phyloP scores from a whole-genome alignment of 2,113 vertebrate genomes.

The Rhea americana region DNA sequence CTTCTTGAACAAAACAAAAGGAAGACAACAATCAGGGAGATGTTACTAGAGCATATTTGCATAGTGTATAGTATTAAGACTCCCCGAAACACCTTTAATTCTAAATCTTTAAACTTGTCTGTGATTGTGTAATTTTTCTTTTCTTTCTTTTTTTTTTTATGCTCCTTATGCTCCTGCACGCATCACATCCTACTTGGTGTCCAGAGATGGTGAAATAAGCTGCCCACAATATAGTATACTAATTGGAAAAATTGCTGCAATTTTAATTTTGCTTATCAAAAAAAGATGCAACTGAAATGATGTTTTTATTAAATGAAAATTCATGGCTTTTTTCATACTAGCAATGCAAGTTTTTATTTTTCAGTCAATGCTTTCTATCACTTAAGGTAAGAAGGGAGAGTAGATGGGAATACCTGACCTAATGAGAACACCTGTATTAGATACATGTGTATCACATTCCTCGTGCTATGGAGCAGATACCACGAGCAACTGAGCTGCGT shows the following conservation, averaged over 20 bases:
- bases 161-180: neutral
- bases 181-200: neutral
- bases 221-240: neutral
- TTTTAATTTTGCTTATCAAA: no score
- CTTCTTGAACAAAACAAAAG: neutral
- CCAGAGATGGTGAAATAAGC: neutral
- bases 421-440: neutral
- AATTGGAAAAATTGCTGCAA: neutral
- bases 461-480: neutral
- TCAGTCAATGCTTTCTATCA: neutral
- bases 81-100: neutral
- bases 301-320: neutral
- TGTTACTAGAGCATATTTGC: neutral
- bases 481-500: neutral
- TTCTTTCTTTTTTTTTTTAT: no score
- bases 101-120: neutral
- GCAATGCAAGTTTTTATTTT: neutral
- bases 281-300: neutral
- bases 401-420: neutral
- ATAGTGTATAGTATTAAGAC: neutral
- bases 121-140: neutral
- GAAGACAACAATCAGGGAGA: fast-evolving
- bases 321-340: fast-evolving
- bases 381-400: neutral
- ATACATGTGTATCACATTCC: neutral